Conservation (phyloP, 1,140 invertebrate species). For the Euura lappo region DNA sequence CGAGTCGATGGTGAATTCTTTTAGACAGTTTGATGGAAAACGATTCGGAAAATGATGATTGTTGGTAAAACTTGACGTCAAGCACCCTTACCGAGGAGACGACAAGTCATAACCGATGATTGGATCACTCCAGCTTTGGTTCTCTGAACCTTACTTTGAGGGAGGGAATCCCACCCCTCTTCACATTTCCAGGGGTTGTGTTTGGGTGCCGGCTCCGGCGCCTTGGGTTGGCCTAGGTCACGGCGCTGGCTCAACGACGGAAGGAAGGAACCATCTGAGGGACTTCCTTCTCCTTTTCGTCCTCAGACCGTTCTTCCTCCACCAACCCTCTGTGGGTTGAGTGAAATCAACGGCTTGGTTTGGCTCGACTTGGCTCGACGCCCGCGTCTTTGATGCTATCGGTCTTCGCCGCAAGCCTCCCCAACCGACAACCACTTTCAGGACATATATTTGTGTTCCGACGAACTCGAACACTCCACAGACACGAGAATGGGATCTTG, state of each 20-base stretch:
- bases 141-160: not conserved
- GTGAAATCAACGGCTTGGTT: not conserved
- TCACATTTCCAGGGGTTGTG: constrained; percentile 37
- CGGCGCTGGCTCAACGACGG: constrained; percentile 41
- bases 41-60: too few species aligned
- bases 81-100: too few species aligned
- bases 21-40: too few species aligned
- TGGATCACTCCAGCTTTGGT: not conserved
- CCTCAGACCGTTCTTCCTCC: constrained; percentile 10
- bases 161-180: not conserved
- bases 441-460: not conserved
- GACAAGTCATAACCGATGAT: too few species aligned
- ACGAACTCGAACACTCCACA: too few species aligned
- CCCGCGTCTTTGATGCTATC: constrained; percentile 51
- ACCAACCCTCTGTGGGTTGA: not conserved
- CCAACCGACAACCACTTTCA: constrained; percentile 48
- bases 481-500: too few species aligned
- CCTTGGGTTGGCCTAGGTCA: constrained; percentile 52
- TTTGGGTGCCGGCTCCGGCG: constrained; percentile 42
- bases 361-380: constrained; percentile 24
- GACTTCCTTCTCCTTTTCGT: constrained; percentile 2
- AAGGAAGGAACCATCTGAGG: constrained; percentile 47
- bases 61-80: too few species aligned
- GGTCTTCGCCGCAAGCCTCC: constrained; percentile 55
- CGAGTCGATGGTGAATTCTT: too few species aligned